Conservation (phyloP, 2,888 invertebrate species). For the Coenonympha glycerion region DNA sequence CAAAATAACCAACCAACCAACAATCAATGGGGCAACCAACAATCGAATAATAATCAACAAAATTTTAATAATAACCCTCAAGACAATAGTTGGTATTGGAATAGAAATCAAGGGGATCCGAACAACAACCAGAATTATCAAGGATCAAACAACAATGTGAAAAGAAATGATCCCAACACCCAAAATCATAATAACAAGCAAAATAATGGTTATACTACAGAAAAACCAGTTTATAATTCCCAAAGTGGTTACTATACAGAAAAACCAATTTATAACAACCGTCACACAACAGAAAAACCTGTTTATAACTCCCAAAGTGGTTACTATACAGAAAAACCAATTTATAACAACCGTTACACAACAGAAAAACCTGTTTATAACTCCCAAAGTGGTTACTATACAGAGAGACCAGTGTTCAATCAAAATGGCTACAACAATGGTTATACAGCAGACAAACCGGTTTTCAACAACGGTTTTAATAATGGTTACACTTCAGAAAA, state of each 20-base stretch:
- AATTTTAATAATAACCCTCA: neutral
- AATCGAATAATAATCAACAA: slow-evolving; percentile 13
- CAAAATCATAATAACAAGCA: slow-evolving; percentile 1
- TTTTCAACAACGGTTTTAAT: neutral
- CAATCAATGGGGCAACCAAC: neutral
- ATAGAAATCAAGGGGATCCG: neutral
- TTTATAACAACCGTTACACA: neutral
- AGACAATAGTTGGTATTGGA: slow-evolving; percentile 4
- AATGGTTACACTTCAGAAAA: neutral
- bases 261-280: neutral
- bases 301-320: neutral
- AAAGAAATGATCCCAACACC: slow-evolving; percentile 5
- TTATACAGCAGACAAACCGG: slow-evolving; percentile 16
- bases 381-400: neutral
- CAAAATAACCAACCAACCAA: neutral
- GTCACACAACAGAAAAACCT: neutral
- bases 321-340: neutral
- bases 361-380: neutral
- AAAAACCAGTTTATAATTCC: neutral
- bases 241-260: neutral
- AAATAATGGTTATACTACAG: neutral
- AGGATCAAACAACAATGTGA: neutral
- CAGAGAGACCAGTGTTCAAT: neutral
- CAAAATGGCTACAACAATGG: slow-evolving; percentile 3
- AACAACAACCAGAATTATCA: slow-evolving; percentile 1